Base-by-base conservation (phyloP, 1,140 invertebrate species). In the Drosophila sucinea region DNA sequence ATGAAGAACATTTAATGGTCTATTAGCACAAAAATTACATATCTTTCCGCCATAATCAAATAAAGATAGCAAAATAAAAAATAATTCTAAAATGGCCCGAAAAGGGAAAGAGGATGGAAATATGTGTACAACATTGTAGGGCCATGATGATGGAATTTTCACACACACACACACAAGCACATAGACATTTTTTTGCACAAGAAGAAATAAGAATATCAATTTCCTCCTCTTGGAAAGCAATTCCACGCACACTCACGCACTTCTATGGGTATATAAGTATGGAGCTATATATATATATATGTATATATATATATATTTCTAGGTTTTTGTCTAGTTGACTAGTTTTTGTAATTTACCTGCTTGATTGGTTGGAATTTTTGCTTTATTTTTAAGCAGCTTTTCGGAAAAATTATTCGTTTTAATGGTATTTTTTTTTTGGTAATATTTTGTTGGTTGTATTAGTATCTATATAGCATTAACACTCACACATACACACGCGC, bases 171-270 rank as follows among this genome's bases (percentile, higher is more conserved):
- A 47, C 64, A 70, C 61, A 33, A 29, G 60, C 66, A 73, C 56
- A 64, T 38, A 74, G 55, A 58, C 56, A 67, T 41, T 75, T 78
- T 78, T 82, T 82, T 73, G 73, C 81, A 77, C 77, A 73, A 80
- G 82, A 77, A 81, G 73, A 80, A 85, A 85, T 78, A 85, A 80
- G 81, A 85, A 85, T 85, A 85, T 84, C 77, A 84, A 84, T 85
- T 81, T 85, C 81, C 78, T 78, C 68, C 78, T 78, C 71, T 78
- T 81, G 78, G 78, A 81, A 81, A 78, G 78, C 67, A 64, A 58
- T 67, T 76, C 70, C 66, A 79, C 60, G 64, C 67, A 55, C 68
- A 76, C 73, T 65, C 71, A 55, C 65, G 76, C 73, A 79, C 27
- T 64, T 41, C 40, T 56, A 54, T 55, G 51, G 33, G 63, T 5